These are phyloP conservation scores for Coremacera marginata DNA, from an alignment of 2,888 invertebrate genomes.

Conservation along the genomic window DNA sequence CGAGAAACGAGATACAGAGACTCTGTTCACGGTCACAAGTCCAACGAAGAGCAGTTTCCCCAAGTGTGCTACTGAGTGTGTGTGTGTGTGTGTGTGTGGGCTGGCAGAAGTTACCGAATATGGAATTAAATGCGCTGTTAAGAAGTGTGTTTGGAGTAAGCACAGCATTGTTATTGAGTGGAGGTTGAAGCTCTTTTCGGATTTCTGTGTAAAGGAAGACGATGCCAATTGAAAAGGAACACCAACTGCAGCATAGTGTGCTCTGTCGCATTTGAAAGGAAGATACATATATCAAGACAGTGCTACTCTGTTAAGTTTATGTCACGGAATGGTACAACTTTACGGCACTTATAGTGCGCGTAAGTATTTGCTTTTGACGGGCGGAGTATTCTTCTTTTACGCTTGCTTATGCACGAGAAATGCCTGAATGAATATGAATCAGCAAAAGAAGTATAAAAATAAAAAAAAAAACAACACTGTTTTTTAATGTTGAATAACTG, in stretches of 20 bases:
- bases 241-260: slow-evolving; percentile 4
- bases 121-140: not conserved
- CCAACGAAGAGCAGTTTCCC: not conserved
- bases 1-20: not conserved
- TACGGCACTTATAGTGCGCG: slow-evolving; percentile 8
- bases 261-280: slow-evolving; percentile 58
- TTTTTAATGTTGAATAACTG: too few species aligned
- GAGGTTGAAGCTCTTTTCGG: not conserved
- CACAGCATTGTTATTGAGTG: slow-evolving; percentile 6
- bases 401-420: too few species aligned
- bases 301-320: not conserved
- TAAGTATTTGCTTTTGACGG: not conserved
- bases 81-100: not conserved
- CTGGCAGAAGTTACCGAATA: not conserved
- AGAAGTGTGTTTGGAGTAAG: not conserved
- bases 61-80: not conserved
- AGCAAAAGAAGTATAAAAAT: too few species aligned
- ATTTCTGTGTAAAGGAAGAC: not conserved
- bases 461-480: too few species aligned
- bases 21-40: slow-evolving; percentile 2
- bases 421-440: too few species aligned
- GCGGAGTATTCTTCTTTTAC: not conserved
- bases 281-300: slow-evolving; percentile 60
- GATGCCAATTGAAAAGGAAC: not conserved
- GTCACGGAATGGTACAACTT: slow-evolving; percentile 5